Evolutionary conservation across 2,113 vertebrate species (phyloP), one percentile per base, ranked within the genome.

Genomic region (Centropus bengalensis): DNA sequence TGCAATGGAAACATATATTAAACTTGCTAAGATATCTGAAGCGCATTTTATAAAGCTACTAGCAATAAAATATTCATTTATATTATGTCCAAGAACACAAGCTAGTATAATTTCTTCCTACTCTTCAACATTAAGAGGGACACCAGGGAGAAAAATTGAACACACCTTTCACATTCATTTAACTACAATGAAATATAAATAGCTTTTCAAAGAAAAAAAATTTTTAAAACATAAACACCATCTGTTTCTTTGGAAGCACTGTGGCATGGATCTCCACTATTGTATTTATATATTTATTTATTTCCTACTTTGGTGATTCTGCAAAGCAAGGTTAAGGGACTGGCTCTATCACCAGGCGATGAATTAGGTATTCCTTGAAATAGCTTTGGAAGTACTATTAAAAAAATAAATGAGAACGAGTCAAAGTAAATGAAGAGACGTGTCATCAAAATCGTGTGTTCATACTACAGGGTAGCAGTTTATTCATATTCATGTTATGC

Each of bases 41-140:
- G 20, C 7, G 10, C 47, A 21, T 47, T 47, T 47, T 47, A 47
- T 47, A 47, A 47, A 47, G 47, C 47, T 47, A 47, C 47, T 47
- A 91, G 27, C 59, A 80, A 80, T 70, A 94, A 87, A 93, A 91
- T 59, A 76, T 47, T 82, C 16, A 74, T 82, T 82, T 95, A 52
- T 82, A 77, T 80, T 85, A 77, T 52, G 70, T 82, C 91, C 93
- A 88, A 55, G 67, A 94, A 94, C 89, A 95, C 55, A 96, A 91
- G 94, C 80, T 30, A 94, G 47, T 24, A 23, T 80, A 82, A 92
- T 91, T 89, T 95, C 82, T 80, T 85, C 51, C 67, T 70, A 76
- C 51, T 21, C 23, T 90, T 94, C 91, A 91, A 80, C 54, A 69
- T 74, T 88, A 91, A 95, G 59, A 94, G 23, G 33, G 20, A 87